Percentiles rank a stretch among this genome's conserved stretches.
Evolutionary conservation across 2,888 invertebrate species (phyloP).

Genomic region (Luperina testacea): DNA sequence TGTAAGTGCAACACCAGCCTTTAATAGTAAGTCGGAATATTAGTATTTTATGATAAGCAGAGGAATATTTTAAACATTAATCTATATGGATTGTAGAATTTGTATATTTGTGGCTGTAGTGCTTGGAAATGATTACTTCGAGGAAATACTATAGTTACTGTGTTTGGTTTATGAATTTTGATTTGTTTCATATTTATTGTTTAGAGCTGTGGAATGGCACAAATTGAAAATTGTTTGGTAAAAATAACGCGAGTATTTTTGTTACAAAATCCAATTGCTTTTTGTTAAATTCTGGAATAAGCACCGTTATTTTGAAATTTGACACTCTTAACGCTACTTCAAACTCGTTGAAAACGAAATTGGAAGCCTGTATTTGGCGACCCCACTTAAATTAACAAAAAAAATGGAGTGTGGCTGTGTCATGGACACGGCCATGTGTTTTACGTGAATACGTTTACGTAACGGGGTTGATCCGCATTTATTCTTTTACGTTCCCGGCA

Average conservation of each 20-base stretch:
- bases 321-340: no score
- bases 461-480: no score
- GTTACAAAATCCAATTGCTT: not conserved
- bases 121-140: not conserved
- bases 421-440: no score
- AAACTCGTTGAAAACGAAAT: not conserved
- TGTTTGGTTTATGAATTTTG: not conserved
- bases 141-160: not conserved
- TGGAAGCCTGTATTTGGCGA: not conserved
- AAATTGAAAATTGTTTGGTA: not conserved
- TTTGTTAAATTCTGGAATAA: not conserved
- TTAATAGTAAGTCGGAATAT: slow-evolving; percentile 15
- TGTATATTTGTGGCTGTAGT: not conserved
- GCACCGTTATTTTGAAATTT: not conserved
- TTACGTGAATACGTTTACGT: no score
- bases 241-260: not conserved
- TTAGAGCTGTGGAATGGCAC: not conserved
- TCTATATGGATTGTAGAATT: not conserved
- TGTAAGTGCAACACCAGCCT: slow-evolving; percentile 34
- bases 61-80: slow-evolving; percentile 17
- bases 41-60: slow-evolving; percentile 15
- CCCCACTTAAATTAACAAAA: not conserved
- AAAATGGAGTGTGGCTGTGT: not conserved
- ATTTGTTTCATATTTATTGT: not conserved
- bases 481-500: no score